Conservation (phyloP, 2,113 vertebrate species). For the Podarcis raffonei region DNA sequence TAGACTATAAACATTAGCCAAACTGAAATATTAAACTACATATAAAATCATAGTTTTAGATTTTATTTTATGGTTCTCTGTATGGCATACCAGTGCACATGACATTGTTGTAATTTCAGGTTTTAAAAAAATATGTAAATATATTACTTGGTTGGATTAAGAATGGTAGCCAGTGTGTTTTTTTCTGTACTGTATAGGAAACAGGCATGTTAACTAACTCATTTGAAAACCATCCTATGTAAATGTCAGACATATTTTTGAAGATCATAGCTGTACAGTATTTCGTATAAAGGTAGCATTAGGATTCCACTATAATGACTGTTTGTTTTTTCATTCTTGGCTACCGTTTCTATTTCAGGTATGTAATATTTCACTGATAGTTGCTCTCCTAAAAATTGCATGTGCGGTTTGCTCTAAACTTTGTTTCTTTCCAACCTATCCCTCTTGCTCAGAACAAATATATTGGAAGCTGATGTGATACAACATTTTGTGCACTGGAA, state of each 20-base stretch:
- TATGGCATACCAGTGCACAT: not conserved
- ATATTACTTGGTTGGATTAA: not conserved
- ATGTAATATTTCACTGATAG: conserved; percentile 81
- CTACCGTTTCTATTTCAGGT: conserved; percentile 85
- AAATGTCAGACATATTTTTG: not conserved
- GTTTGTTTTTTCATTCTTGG: conserved; percentile 77
- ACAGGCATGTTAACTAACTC: conserved; percentile 32
- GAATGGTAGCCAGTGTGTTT: not conserved
- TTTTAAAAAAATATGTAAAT: not conserved
- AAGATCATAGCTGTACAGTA: not conserved
- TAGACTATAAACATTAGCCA: not conserved
- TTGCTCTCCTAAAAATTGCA: conserved; percentile 73
- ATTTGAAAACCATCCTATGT: not conserved
- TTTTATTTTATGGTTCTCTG: not conserved
- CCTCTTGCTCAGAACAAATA: conserved; percentile 67
- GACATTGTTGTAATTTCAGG: conserved; percentile 10
- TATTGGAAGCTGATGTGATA: conserved; percentile 56
- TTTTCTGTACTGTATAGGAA: not conserved
- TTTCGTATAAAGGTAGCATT: conserved; percentile 54
- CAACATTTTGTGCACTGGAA: conserved; percentile 4
- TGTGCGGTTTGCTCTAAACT: conserved; percentile 71
- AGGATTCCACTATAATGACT: conserved; percentile 67
- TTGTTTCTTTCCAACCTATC: conserved; percentile 44
- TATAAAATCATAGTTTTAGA: not conserved
- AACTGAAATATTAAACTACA: not conserved